phyloP scores from a whole-genome alignment of 2,797 vertebrate genomes.

The Atherinosoma microstoma region DNA sequence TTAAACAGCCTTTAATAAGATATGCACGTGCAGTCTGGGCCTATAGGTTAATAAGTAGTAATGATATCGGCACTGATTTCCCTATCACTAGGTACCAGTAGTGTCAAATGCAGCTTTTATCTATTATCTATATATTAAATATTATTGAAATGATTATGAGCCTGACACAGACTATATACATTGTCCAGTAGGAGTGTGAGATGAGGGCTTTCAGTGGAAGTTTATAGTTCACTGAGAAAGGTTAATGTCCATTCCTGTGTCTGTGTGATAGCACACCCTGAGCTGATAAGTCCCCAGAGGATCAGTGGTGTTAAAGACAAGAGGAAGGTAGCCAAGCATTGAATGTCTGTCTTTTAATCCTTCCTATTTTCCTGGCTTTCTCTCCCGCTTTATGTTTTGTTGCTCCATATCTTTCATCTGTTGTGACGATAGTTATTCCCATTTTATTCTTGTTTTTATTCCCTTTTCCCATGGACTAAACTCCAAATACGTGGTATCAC shows the following conservation, averaged over 20 bases:
- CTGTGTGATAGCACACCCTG: constrained; percentile 54
- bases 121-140: constrained; percentile 57
- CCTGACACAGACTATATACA: constrained; percentile 58
- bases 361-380: constrained; percentile 10
- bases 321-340: constrained; percentile 5
- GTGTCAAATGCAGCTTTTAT: constrained; percentile 44
- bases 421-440: constrained; percentile 18
- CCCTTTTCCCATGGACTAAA: background rate
- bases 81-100: constrained; percentile 68
- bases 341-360: constrained; percentile 1
- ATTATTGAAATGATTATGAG: constrained; percentile 61
- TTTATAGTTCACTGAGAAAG: constrained; percentile 58
- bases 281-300: constrained; percentile 53
- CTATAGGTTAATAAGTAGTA: constrained; percentile 58
- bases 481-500: constrained; percentile 22
- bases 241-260: constrained; percentile 62
- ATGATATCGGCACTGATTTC: constrained; percentile 52
- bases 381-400: constrained; percentile 25
- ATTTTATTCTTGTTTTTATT: constrained; percentile 23
- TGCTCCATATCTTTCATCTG: constrained; percentile 20
- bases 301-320: constrained; percentile 25
- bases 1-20: constrained; percentile 46
- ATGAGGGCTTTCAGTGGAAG: constrained; percentile 61
- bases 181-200: constrained; percentile 58
- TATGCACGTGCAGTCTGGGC: constrained; percentile 33